These are phyloP conservation scores for Columba guinea DNA, from an alignment of 2,797 vertebrate species.

Conservation along the genomic window DNA sequence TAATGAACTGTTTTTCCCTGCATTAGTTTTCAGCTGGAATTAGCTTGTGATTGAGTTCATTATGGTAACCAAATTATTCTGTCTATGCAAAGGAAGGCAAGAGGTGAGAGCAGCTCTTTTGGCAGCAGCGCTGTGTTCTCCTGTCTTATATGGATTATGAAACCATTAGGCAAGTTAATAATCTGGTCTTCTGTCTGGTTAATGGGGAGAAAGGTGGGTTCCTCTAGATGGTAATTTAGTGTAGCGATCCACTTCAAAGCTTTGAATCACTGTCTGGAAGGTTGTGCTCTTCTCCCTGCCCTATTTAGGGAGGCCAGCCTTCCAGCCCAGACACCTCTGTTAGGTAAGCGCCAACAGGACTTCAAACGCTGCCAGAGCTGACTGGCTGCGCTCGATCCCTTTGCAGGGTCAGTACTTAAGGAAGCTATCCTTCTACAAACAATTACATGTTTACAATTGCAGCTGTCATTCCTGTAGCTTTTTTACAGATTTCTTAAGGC, in stretches of 20 bases:
- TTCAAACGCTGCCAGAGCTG: background rate
- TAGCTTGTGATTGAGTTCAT: accelerated
- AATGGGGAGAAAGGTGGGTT: background rate
- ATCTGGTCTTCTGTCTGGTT: background rate
- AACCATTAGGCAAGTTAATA: background rate
- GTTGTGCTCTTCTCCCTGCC: background rate
- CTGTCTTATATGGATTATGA: background rate
- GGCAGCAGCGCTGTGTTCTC: background rate
- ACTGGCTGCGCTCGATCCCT: background rate
- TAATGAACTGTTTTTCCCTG: background rate
- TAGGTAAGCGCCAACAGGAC: background rate
- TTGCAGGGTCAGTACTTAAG: background rate
- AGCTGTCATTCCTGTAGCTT: background rate
- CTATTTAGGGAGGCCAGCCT: background rate
- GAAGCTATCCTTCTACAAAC: background rate
- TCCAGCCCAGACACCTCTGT: background rate
- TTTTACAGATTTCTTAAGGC: background rate
- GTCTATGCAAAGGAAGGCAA: background rate
- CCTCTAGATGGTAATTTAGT: background rate
- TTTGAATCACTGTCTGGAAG: background rate
- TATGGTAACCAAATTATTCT: background rate
- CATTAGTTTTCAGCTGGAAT: background rate
- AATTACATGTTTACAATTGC: accelerated
- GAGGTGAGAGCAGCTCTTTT: background rate
- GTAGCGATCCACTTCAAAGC: background rate